Evolutionary conservation across 2,888 invertebrate species (phyloP), one percentile per base, ranked within the genome.

Genomic region (Aspidapion aeneum): DNA sequence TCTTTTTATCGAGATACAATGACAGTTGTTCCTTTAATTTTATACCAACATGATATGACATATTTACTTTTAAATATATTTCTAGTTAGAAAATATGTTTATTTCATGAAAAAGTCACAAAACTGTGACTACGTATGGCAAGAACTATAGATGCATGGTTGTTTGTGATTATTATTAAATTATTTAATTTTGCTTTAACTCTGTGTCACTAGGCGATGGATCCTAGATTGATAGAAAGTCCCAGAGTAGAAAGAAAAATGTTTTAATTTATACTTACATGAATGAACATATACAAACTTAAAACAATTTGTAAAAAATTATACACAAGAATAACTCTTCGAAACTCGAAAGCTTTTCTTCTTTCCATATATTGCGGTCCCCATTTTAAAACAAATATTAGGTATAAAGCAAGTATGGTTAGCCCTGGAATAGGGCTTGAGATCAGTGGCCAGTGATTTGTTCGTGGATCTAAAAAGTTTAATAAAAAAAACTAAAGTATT

Each of bases 321-420:
- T 97, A 97, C 2, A 91, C 78, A 57, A 96, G 84, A 72, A 97
- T 81, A 0, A 90, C 84, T 70, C 87, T 88, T 73, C 91, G 88
- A 35, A 97, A 78, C 71, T 93, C 87, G 76, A 89, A 91, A 0
- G 97, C 93, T 75, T 93, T 89, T 71, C 93, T 85, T 77, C 94
- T 86, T 69, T 88, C 87, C 97, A 98, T 98, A 72, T 90, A 88
- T 64, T 85, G 84, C 0, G 96, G 96, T 0, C 96, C 96, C 85
- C 90, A 89, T 69, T 85, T 87, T 16, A 87, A 73, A 0, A 90
- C 87, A 77, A 91, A 90, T 77, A 88, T 89, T 50, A 90, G 79
- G 74, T 92, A 93, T 51, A 87, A 79, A 17, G 82, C 82, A 63
- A 92, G 74, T 58, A 92, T 88, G 58, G 85, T 84, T 19, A 88